Conservation (phyloP, 2,797 vertebrate genomes). For the Platyrinchus mystaceus region DNA sequence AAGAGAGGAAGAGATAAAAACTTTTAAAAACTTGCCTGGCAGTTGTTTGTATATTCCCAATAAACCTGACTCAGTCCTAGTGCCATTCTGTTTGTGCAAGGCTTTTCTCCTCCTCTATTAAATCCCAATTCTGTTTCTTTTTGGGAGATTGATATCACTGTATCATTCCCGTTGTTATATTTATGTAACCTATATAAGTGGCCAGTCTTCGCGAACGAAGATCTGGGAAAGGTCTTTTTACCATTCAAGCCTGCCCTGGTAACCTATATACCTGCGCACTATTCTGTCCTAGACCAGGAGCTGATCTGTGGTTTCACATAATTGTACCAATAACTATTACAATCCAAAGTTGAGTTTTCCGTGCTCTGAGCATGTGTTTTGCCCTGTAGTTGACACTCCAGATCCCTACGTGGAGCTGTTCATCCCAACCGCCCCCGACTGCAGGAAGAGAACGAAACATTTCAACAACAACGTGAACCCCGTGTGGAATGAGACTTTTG, state of each 20-base stretch:
- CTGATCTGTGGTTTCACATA: background rate
- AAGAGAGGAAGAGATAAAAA: background rate
- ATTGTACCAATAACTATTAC: background rate
- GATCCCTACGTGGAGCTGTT: conserved; percentile 96
- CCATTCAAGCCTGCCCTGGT: no score
- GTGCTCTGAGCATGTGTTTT: background rate
- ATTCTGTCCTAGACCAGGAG: background rate
- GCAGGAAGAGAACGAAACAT: conserved; percentile 92
- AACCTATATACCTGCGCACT: background rate
- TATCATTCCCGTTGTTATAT: background rate
- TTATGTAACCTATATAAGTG: background rate
- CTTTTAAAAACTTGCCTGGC: background rate
- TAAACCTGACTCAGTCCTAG: background rate
- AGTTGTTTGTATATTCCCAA: background rate
- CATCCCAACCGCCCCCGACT: conserved; percentile 91
- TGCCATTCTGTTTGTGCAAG: background rate
- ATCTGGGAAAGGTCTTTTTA: no score
- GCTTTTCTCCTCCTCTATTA: background rate
- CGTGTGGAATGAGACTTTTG: conserved; percentile 92
- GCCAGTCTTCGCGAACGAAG: no score
- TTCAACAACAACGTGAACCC: conserved; percentile 95
- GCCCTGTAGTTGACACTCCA: conserved; percentile 90
- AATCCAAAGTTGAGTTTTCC: background rate
- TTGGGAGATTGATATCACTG: background rate
- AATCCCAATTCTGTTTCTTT: background rate